Evolutionary conservation across 2,888 invertebrate species (phyloP).

Genomic region (Rhagonycha fulva): DNA sequence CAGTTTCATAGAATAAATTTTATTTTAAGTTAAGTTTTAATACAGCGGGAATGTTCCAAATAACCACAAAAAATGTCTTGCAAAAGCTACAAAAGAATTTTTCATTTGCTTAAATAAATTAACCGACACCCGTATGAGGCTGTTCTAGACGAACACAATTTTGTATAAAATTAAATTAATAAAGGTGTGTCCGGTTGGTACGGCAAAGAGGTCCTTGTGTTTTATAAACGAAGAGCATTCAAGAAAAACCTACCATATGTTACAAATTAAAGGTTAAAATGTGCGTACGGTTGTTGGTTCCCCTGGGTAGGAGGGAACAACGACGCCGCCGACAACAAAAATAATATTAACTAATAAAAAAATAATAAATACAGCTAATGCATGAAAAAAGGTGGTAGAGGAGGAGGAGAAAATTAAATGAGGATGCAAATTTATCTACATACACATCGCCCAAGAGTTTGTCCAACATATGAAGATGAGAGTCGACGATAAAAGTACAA

Average conservation of each 20-base stretch:
- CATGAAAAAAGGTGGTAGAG: not conserved
- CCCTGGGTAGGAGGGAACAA: not conserved
- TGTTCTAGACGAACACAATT: not conserved
- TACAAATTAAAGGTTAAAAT: conserved; percentile 37
- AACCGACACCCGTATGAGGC: conserved; percentile 11
- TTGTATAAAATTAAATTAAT: not conserved
- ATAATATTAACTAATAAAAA: conserved; percentile 14
- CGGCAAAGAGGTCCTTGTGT: not conserved
- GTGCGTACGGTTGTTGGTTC: not conserved
- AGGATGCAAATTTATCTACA: conserved; percentile 25
- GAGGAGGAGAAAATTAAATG: conserved; percentile 6
- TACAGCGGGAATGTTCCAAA: conserved; percentile 55
- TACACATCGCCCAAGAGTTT: conserved; percentile 24
- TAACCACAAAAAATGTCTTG: conserved; percentile 36
- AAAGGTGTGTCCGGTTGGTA: not conserved
- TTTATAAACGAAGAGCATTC: conserved; percentile 41
- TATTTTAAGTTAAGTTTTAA: conserved; percentile 42
- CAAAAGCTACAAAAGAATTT: conserved; percentile 12
- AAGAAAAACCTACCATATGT: conserved; percentile 49
- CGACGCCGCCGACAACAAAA: not conserved
- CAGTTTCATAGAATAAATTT: conserved; percentile 52
- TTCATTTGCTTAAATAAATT: conserved; percentile 17
- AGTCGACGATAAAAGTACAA: conserved; percentile 17
- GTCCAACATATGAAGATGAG: conserved; percentile 34
- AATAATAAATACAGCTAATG: conserved; percentile 22